These are phyloP conservation scores for Gymnopithys bicolor DNA, from an alignment of 2,797 vertebrate species.

Conservation along the genomic window DNA sequence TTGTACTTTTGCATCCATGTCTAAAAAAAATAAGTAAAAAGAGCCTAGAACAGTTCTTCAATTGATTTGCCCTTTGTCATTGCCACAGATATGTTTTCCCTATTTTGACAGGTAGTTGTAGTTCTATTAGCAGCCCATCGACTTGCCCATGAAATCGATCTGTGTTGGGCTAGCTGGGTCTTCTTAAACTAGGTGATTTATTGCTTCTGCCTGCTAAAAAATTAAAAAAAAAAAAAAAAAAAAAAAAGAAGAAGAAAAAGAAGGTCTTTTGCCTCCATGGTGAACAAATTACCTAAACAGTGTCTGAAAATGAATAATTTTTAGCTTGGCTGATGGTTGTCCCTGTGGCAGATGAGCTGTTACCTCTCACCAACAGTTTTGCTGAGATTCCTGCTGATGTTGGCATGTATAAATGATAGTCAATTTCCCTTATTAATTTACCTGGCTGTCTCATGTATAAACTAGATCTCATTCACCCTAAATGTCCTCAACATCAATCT, in stretches of 20 bases:
- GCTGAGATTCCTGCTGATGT: constrained; percentile 79
- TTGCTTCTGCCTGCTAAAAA: constrained; percentile 76
- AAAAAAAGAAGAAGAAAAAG: not conserved
- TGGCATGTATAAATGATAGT: constrained; percentile 83
- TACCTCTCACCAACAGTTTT: constrained; percentile 83
- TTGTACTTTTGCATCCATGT: constrained; percentile 53
- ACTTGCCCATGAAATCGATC: constrained; percentile 81
- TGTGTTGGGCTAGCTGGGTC: constrained; percentile 75
- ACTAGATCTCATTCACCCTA: constrained; percentile 64
- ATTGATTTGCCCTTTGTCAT: constrained; percentile 84
- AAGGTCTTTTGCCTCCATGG: constrained; percentile 41
- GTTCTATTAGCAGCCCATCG: constrained; percentile 84
- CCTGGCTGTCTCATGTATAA: constrained; percentile 65
- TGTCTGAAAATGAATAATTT: constrained; percentile 79
- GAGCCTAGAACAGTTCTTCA: constrained; percentile 59
- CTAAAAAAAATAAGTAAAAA: constrained; percentile 28
- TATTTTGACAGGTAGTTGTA: constrained; percentile 86
- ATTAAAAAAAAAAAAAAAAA: not conserved
- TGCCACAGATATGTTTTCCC: constrained; percentile 80
- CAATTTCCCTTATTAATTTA: constrained; percentile 90
- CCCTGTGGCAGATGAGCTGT: constrained; percentile 65
- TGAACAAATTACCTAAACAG: constrained; percentile 70
- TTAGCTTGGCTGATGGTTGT: constrained; percentile 67
- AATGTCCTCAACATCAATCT: constrained; percentile 68
- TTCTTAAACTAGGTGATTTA: constrained; percentile 85